A percentile compares a stretch with the other conserved stretches of the same genome.
Evolutionary conservation across 2,888 invertebrate genomes (phyloP).

Genomic region (Timema podura): DNA sequence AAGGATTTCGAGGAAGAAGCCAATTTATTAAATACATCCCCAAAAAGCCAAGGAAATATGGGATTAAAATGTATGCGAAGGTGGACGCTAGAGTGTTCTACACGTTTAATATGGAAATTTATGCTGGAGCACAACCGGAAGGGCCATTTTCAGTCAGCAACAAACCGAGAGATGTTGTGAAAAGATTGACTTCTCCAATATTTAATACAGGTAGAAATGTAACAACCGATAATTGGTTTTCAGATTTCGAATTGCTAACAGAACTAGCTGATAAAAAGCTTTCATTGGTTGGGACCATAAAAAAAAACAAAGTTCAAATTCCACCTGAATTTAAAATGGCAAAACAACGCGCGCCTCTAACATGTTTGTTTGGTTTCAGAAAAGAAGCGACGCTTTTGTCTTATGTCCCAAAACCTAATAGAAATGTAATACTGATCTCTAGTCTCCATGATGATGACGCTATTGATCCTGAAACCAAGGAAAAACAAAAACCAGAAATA

Average conservation of each 20-base stretch:
- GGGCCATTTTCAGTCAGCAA: neutral
- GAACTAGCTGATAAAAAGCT: neutral
- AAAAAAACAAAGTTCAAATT: neutral
- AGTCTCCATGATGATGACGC: no score
- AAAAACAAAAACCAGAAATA: neutral
- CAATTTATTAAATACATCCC: slow-evolving; percentile 4
- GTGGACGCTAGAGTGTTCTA: neutral
- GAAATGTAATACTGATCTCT: no score
- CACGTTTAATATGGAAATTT: neutral
- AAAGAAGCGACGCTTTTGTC: no score
- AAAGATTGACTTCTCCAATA: neutral
- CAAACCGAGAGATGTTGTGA: neutral
- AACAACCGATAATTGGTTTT: neutral
- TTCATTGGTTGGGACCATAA: neutral
- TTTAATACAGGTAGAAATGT: neutral
- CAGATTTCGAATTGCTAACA: neutral
- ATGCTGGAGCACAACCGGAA: neutral
- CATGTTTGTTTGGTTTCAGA: no score
- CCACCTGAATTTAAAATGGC: neutral
- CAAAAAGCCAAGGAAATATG: neutral
- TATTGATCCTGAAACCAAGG: neutral
- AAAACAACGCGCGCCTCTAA: no score
- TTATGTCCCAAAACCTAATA: no score
- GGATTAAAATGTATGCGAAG: neutral
- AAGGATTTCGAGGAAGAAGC: slow-evolving; percentile 14